Percentiles rank a stretch among this genome's conserved stretches.
Conservation (phyloP, 1,140 invertebrate genomes). For the Periplaneta americana region DNA sequence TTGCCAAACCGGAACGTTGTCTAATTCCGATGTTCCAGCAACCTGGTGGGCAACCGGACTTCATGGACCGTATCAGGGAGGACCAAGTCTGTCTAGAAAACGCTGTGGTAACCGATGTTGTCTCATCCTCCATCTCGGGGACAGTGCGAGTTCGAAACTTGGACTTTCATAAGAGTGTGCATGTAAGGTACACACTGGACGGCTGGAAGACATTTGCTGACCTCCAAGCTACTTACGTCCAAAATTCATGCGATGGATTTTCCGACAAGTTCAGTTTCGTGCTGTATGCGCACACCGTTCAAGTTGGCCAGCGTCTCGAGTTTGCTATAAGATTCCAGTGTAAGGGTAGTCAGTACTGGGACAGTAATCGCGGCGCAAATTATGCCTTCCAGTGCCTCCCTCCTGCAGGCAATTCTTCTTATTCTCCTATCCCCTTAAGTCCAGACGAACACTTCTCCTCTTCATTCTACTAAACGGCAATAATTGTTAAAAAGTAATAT, state of each 20-base stretch:
- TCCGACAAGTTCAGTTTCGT: slow-evolving; percentile 84
- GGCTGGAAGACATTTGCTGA: slow-evolving; percentile 81
- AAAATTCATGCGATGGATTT: slow-evolving; percentile 86
- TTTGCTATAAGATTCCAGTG: slow-evolving; percentile 80
- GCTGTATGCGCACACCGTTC: slow-evolving; percentile 58
- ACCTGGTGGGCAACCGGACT: slow-evolving; percentile 66
- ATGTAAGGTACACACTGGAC: slow-evolving; percentile 80
- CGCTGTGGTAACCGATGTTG: slow-evolving; percentile 62
- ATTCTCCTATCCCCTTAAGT: slow-evolving; percentile 21
- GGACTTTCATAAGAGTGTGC: slow-evolving; percentile 86
- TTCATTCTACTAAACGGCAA: slow-evolving; percentile 8
- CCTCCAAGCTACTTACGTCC: slow-evolving; percentile 73
- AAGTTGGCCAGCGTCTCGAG: slow-evolving; percentile 67
- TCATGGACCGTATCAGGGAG: slow-evolving; percentile 67
- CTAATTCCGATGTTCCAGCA: slow-evolving; percentile 77
- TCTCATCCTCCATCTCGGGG: slow-evolving; percentile 73
- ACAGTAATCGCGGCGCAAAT: slow-evolving; percentile 79
- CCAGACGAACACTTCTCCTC: slow-evolving; percentile 1
- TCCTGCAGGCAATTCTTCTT: slow-evolving; percentile 28
- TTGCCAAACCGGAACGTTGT: slow-evolving; percentile 41
- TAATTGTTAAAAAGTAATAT: neutral
- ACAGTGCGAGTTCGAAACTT: slow-evolving; percentile 84
- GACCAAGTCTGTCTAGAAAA: slow-evolving; percentile 81
- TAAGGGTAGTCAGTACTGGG: slow-evolving; percentile 82
- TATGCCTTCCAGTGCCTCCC: slow-evolving; percentile 79